Evolutionary conservation across 2,113 vertebrate genomes (phyloP), one percentile per base, ranked within the genome.

Genomic region (Donacobius atricapilla): DNA sequence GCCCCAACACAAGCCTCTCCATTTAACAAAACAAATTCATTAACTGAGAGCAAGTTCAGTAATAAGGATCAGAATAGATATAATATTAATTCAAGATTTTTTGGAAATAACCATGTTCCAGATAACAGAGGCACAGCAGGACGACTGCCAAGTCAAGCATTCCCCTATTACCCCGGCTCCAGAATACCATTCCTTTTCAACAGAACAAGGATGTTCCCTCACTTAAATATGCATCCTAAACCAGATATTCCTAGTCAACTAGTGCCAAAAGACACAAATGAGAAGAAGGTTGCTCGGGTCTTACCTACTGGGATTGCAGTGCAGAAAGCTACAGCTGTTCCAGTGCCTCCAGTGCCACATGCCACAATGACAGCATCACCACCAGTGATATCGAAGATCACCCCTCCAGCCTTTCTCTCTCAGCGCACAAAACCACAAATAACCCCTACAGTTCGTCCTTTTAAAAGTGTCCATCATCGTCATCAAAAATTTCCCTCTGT

Each of bases 91-190:
- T 81, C 98, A 96, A 97, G 79, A 82, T 86, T 73, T 57, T 76
- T 95, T 64, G 97, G 93, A 61, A 98, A 78, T 64, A 99, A 99
- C 61, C 93, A 95, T 56, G 96, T 99, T 94, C 98, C 96, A 3
- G 97, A 98, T 48, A 91, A 91, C 20, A 95, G 94, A 83, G 88
- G 78, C 75, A 86, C 97, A 13, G 11, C 42, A 76, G 98, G 77
- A 11, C 93, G 81, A 90, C 76, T 37, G 14, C 89, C 95, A 10
- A 94, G 58, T 37, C 92, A 97, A 19, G 95, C 87, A 33, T 60
- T 65, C 6, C 98, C 97, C 1, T 94, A 94, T 58, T 92, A 93
- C 30, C 54, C 97, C 7, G 42, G 31, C 17, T 95, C 90, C 35
- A 96, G 94, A 72, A 57, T 94, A 61, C 96, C 97, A 2, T 93